Evolutionary conservation across 2,113 vertebrate genomes (phyloP).

Genomic region (Arvicanthis niloticus): DNA sequence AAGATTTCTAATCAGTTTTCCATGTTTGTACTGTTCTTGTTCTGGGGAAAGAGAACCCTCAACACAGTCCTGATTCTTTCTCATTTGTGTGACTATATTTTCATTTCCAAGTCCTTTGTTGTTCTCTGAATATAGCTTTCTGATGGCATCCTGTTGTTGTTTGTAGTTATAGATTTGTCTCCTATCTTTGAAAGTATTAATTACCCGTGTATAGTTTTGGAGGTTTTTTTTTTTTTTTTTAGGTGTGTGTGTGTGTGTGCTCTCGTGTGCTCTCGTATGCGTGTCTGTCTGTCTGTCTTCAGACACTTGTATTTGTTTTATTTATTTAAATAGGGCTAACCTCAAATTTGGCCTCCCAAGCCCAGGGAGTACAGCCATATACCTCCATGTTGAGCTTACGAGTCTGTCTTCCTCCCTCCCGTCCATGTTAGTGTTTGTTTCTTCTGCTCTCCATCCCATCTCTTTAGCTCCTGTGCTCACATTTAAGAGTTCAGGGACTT

Average conservation of each 20-base stretch:
- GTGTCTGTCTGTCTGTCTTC: neutral
- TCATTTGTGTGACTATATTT: neutral
- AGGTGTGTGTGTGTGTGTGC: neutral
- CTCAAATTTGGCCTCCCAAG: neutral
- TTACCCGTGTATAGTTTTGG: neutral
- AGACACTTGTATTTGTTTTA: neutral
- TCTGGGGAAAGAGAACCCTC: neutral
- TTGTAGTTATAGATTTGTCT: neutral
- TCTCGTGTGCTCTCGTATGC: too few species aligned
- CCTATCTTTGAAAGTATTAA: neutral
- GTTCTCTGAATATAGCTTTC: neutral
- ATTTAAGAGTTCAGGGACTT: neutral
- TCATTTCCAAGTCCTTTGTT: conserved; percentile 1
- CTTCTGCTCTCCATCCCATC: neutral
- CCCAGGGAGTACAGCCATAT: neutral
- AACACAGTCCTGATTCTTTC: neutral
- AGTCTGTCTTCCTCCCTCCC: neutral
- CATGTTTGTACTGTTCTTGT: neutral
- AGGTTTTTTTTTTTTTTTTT: neutral
- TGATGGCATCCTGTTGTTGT: neutral
- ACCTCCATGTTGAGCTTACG: neutral
- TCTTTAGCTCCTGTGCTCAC: neutral
- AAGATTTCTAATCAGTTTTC: conserved; percentile 5
- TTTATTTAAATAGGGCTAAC: neutral
- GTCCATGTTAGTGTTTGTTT: neutral